Evolutionary conservation across 1,140 invertebrate genomes (phyloP).

Genomic region (Cydia strobilella): DNA sequence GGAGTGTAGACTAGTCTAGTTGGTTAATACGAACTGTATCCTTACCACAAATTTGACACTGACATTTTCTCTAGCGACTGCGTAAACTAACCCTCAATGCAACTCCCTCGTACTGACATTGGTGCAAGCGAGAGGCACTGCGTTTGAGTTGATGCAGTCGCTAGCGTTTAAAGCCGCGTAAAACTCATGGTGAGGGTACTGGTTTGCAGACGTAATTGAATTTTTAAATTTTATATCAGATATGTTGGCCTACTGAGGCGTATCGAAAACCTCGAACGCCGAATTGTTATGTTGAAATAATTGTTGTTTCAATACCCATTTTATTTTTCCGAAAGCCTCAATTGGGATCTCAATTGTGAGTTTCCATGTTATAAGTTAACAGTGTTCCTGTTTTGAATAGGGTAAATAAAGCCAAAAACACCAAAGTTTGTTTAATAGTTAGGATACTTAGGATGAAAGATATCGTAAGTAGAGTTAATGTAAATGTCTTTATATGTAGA

Average conservation of each 20-base stretch:
- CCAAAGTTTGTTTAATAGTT: slow-evolving; percentile 31
- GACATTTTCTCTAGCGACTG: too few species aligned
- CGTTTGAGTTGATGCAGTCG: too few species aligned
- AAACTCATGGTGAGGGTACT: too few species aligned
- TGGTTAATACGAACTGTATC: neutral
- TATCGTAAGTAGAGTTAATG: slow-evolving; percentile 27
- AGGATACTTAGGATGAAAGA: slow-evolving; percentile 22
- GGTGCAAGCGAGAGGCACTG: too few species aligned
- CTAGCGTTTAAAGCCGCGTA: too few species aligned
- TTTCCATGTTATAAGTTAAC: neutral
- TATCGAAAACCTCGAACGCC: neutral
- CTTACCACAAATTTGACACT: too few species aligned
- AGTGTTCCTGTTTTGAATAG: slow-evolving; percentile 19
- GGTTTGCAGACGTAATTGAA: neutral
- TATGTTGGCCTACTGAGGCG: neutral
- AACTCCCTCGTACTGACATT: too few species aligned
- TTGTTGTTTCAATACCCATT: neutral
- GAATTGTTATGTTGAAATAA: neutral
- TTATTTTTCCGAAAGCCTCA: neutral
- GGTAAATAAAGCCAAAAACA: slow-evolving; percentile 29
- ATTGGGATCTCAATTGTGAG: slow-evolving; percentile 9
- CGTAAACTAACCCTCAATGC: too few species aligned
- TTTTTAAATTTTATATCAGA: neutral
- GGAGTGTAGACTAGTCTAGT: neutral
- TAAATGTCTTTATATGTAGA: slow-evolving; percentile 24